Percentiles rank a stretch among this genome's conserved stretches.
phyloP scores from a whole-genome alignment of 30 jellyfish, hydroid and myxozoan species.

The Aurelia aurita region DNA sequence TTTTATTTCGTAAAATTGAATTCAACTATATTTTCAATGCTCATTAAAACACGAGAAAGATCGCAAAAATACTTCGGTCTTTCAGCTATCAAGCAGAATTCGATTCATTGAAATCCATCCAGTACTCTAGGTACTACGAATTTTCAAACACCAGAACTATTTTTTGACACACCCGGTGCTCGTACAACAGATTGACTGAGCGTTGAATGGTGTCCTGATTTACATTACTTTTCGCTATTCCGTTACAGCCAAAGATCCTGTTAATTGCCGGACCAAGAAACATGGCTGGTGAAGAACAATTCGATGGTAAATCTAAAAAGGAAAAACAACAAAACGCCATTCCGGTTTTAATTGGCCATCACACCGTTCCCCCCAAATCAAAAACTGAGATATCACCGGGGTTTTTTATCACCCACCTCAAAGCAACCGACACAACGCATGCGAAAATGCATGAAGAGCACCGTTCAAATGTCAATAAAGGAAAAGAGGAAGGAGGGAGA shows the following conservation, averaged over 20 bases:
- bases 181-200: no score
- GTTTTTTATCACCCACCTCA: slow-evolving; percentile 67
- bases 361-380: slow-evolving; percentile 91
- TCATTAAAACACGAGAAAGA: no score
- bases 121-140: no score
- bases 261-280: slow-evolving; percentile 93
- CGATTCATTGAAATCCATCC: no score
- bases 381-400: slow-evolving; percentile 85
- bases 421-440: slow-evolving; percentile 29
- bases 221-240: no score
- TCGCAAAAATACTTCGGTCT: no score
- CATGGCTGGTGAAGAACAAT: slow-evolving; percentile 51
- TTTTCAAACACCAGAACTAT: no score
- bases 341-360: slow-evolving; percentile 96
- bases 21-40: no score
- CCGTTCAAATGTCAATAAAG: slow-evolving; percentile 1
- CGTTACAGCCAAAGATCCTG: slow-evolving; percentile 90
- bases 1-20: no score
- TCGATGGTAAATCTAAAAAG: slow-evolving; percentile 21
- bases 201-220: no score
- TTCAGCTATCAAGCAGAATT: no score
- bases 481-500: slow-evolving; percentile 26
- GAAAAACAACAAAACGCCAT: slow-evolving; percentile 80
- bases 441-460: slow-evolving; percentile 7
- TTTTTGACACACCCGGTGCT: no score